Evolutionary conservation across 2,888 invertebrate genomes (phyloP).

Genomic region (Ennomos erosarius): DNA sequence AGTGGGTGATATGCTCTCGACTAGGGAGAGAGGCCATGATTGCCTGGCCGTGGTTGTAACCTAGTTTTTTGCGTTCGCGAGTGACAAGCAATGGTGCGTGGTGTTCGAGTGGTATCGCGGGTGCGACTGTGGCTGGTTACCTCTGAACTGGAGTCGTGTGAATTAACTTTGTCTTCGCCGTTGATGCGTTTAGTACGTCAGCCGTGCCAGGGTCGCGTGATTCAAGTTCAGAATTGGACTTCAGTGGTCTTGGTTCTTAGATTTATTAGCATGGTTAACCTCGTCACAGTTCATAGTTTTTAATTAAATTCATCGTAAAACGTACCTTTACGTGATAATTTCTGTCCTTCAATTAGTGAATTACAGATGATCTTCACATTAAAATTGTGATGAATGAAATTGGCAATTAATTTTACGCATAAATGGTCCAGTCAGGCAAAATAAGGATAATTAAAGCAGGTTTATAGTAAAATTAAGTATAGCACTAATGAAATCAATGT

Average conservation of each 20-base stretch:
- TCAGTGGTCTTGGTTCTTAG: slow-evolving; percentile 11
- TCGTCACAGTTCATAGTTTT: slow-evolving; percentile 20
- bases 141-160: slow-evolving; percentile 74
- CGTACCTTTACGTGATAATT: not conserved
- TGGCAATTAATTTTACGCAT: not conserved
- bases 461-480: no score
- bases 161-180: slow-evolving; percentile 64
- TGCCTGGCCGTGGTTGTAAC: slow-evolving; percentile 43
- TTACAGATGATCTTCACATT: not conserved
- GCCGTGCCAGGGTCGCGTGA: slow-evolving; percentile 36
- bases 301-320: slow-evolving; percentile 1
- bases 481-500: no score
- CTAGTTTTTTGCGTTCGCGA: slow-evolving; percentile 23
- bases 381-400: not conserved
- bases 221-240: slow-evolving; percentile 39
- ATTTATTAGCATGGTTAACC: not conserved
- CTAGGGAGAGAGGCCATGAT: slow-evolving; percentile 63
- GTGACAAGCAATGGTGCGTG: slow-evolving; percentile 61
- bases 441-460: no score
- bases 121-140: slow-evolving; percentile 65
- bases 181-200: slow-evolving; percentile 40
- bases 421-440: no score
- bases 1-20: slow-evolving; percentile 9
- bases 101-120: slow-evolving; percentile 70
- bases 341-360: no score